A percentile compares a stretch with the other conserved stretches of the same genome.
Conservation (phyloP, 2,888 invertebrate genomes). For the Thumatha senex region DNA sequence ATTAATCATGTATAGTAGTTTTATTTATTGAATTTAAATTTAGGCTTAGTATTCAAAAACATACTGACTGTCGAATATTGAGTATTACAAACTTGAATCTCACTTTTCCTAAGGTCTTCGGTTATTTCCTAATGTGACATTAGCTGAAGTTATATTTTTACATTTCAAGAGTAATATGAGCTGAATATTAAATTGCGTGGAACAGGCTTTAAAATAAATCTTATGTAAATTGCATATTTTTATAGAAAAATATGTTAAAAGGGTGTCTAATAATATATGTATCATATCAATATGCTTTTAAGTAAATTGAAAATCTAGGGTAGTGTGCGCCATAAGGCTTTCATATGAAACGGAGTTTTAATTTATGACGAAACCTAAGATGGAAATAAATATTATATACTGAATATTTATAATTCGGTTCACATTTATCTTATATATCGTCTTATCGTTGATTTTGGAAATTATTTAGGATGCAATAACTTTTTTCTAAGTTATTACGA, state of each 20-base stretch:
- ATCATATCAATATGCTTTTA: conserved; percentile 54
- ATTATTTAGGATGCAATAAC: conserved; percentile 3
- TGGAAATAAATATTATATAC: conserved; percentile 4
- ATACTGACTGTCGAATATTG: no score
- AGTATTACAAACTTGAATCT: no score
- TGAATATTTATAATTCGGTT: conserved; percentile 1
- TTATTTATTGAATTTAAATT: no score
- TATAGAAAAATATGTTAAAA: conserved; percentile 35
- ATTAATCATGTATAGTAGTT: no score
- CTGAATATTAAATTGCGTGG: conserved; percentile 56
- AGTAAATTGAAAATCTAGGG: conserved; percentile 17
- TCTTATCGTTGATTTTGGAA: conserved; percentile 7
- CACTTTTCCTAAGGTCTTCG: no score
- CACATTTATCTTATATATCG: conserved; percentile 1
- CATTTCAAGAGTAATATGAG: conserved; percentile 33
- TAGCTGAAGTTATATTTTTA: neutral
- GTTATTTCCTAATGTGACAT: no score
- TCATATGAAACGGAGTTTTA: conserved; percentile 7
- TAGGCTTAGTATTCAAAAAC: no score
- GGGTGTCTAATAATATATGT: conserved; percentile 42
- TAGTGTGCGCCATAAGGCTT: conserved; percentile 6
- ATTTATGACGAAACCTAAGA: conserved; percentile 1
- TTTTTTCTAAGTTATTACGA: no score
- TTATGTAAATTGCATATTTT: conserved; percentile 47
- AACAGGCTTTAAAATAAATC: conserved; percentile 70